phyloP scores from a whole-genome alignment of 2,888 invertebrate species.

The Ischnura elegans region DNA sequence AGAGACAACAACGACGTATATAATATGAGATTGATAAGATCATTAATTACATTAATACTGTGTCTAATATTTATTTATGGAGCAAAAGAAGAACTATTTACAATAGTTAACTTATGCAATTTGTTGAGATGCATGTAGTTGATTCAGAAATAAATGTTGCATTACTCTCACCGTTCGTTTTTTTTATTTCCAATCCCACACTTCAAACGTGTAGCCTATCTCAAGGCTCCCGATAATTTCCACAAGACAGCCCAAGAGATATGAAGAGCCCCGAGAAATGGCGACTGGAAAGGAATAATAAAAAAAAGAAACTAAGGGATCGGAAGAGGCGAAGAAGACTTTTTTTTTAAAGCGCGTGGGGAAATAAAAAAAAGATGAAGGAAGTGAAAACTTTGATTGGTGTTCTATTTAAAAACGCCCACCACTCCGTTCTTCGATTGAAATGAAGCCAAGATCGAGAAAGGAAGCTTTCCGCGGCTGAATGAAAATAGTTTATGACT shows the following conservation, averaged over 20 bases:
- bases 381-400: conserved; percentile 52
- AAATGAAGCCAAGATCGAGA: conserved; percentile 44
- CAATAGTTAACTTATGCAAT: no score
- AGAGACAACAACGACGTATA: no score
- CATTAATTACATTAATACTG: no score
- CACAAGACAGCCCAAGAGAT: neutral
- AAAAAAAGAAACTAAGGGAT: neutral
- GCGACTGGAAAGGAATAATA: neutral
- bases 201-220: neutral
- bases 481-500: conserved; percentile 59
- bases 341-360: neutral
- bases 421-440: conserved; percentile 27
- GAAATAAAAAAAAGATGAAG: neutral
- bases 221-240: neutral
- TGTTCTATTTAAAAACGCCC: conserved; percentile 61
- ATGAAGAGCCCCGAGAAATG: neutral
- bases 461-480: conserved; percentile 39
- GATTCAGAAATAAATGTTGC: no score
- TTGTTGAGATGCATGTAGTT: no score
- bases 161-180: neutral
- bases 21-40: no score
- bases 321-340: neutral
- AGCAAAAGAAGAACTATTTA: no score
- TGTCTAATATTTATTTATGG: no score
- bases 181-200: neutral